Evolutionary conservation across 2,113 vertebrate species (phyloP).

Genomic region (Pseudorhombus dupliciocellatus): DNA sequence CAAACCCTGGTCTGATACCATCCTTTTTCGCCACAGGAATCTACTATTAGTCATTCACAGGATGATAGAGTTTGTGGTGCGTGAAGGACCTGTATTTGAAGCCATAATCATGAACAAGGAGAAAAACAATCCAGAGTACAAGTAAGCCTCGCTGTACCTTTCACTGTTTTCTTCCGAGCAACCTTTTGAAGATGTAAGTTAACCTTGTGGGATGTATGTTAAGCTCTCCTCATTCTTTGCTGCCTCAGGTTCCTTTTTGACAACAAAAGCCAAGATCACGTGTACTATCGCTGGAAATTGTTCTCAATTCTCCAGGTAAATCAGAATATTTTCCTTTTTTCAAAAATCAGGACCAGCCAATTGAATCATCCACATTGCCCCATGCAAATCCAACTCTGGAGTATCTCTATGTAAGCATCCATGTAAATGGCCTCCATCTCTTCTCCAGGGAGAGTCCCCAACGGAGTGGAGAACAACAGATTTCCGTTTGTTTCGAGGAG

Average conservation of each 20-base stretch:
- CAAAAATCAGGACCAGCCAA: not conserved
- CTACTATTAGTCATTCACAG: conserved; percentile 84
- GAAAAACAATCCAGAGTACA: conserved; percentile 83
- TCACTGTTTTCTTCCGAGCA: accelerated
- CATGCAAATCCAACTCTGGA: not conserved
- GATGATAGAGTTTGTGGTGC: conserved; percentile 88
- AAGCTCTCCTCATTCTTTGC: conserved; percentile 8
- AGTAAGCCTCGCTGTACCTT: conserved; percentile 46
- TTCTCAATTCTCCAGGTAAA: conserved; percentile 84
- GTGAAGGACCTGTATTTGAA: conserved; percentile 86
- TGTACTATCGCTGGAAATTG: conserved; percentile 86
- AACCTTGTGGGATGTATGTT: not conserved
- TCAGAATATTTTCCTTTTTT: conserved; percentile 1
- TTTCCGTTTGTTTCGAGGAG: conserved; percentile 83
- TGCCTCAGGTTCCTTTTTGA: conserved; percentile 84
- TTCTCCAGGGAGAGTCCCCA: conserved; percentile 76
- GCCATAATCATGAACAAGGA: conserved; percentile 86
- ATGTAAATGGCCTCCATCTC: not conserved
- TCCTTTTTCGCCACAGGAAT: conserved; percentile 74
- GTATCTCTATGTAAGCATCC: not conserved
- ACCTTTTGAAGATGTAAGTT: not conserved
- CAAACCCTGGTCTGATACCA: conserved; percentile 51
- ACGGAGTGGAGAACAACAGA: conserved; percentile 81
- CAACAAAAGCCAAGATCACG: conserved; percentile 84
- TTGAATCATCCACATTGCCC: not conserved